phyloP scores from a whole-genome alignment of 2,888 invertebrate species.

The Subacronicta megacephala region DNA sequence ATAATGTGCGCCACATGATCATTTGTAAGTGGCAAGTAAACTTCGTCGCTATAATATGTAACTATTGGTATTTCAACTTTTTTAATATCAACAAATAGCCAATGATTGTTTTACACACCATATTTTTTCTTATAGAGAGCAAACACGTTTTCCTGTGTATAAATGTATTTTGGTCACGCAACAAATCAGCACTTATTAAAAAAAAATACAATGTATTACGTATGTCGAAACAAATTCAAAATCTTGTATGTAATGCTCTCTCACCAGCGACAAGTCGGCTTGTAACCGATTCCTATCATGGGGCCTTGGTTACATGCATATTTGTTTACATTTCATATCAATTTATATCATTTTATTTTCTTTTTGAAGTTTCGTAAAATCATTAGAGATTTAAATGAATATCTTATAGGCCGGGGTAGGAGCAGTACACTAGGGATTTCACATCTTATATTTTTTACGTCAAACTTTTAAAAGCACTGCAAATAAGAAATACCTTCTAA shows the following conservation, averaged over 20 bases:
- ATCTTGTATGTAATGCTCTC: slow-evolving; percentile 68
- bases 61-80: slow-evolving; percentile 69
- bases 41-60: slow-evolving; percentile 71
- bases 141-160: slow-evolving; percentile 61
- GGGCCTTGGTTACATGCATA: slow-evolving; percentile 87
- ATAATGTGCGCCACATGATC: slow-evolving; percentile 71
- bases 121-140: slow-evolving; percentile 74
- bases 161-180: slow-evolving; percentile 73
- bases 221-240: slow-evolving; percentile 58
- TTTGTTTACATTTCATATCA: slow-evolving; percentile 80
- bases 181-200: slow-evolving; percentile 75
- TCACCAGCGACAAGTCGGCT: slow-evolving; percentile 78
- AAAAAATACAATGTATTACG: slow-evolving; percentile 53
- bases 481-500: slow-evolving; percentile 21
- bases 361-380: slow-evolving; percentile 77
- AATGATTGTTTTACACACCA: slow-evolving; percentile 62
- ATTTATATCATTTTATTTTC: slow-evolving; percentile 68
- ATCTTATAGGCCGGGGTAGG: slow-evolving; percentile 78
- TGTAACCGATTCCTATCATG: slow-evolving; percentile 80
- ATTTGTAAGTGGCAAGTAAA: slow-evolving; percentile 71
- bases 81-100: slow-evolving; percentile 64
- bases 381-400: slow-evolving; percentile 78
- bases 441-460: slow-evolving; percentile 62
- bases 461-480: slow-evolving; percentile 43
- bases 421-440: slow-evolving; percentile 80